Base-by-base conservation (phyloP, 2,888 invertebrate species). In the Nineta flava region DNA sequence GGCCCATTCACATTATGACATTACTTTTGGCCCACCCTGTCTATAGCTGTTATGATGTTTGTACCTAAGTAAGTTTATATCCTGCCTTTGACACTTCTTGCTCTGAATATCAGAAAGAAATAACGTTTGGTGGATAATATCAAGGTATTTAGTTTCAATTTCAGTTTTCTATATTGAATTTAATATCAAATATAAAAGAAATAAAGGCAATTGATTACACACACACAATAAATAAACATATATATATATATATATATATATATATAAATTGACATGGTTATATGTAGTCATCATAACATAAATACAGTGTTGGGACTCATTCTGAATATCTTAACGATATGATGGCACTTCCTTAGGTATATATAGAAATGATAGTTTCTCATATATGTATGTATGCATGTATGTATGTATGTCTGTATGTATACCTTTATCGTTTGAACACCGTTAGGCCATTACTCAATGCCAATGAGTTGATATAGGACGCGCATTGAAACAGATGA, bases 391-490 rank as follows among this genome's bases (percentile, higher is more conserved):
- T 12, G 10, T 32, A 32, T 32, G 10, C 10, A 32, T 32, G 10
- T 32, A 32, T 32, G 10, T 32, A 32, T 32, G 10, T 32, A 32
- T 32, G 10, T 35, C 10, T 35, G 6, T 35, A 35, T 35, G 7
- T 38, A 13, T 9, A 38, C 38, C 38, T 38, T 38, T n/a, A 38
- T 38, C 38, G 38, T 6, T 13, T 10, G 4, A 13, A 38, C 7
- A 38, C 38, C 15, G 15, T 38, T 38, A 38, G 38, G 38, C 38
- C 59, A 60, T 60, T 59, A 59, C 56, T 60, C 59, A 61, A 55
- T 61, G 59, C 59, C 59, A 55, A 57, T 58, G 54, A 42, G 51
- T 55, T 54, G 57, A 57, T 55, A 54, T 58, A 55, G 26, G 26
- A 38, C 17, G 47, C 21, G 31, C 21, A 21, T 31, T 21, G 12